Evolutionary conservation across 2,888 invertebrate species (phyloP).

Genomic region (Diarsia rubi): DNA sequence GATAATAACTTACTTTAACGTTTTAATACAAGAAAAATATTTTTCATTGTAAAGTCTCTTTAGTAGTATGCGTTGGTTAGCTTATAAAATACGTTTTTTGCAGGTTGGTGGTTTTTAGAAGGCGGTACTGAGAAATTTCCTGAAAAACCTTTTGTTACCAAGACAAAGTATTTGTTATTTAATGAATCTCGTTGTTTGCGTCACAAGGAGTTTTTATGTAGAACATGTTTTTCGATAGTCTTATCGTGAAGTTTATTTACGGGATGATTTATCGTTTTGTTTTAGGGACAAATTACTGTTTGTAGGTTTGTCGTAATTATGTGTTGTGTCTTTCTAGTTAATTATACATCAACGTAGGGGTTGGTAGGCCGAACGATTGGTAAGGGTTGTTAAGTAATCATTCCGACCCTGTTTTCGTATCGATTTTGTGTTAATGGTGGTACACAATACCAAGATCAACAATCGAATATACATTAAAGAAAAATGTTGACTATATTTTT

Average conservation of each 20-base stretch:
- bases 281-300: constrained; percentile 27
- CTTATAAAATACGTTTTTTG: constrained; percentile 42
- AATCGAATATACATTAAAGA: constrained; percentile 20
- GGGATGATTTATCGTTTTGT: constrained; percentile 41
- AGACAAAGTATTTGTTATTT: constrained; percentile 59
- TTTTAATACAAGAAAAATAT: constrained; percentile 29
- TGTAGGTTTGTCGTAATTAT: constrained; percentile 27
- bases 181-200: constrained; percentile 61
- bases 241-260: constrained; percentile 17
- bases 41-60: constrained; percentile 12
- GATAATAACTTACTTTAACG: constrained; percentile 39
- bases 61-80: constrained; percentile 8
- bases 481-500: not conserved
- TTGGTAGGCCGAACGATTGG: constrained; percentile 17
- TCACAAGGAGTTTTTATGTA: constrained; percentile 44
- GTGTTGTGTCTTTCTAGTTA: constrained; percentile 35
- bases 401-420: constrained; percentile 39
- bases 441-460: constrained; percentile 18
- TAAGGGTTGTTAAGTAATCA: constrained; percentile 31
- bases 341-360: constrained; percentile 40
- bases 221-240: constrained; percentile 29
- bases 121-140: constrained; percentile 29
- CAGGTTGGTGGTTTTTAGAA: constrained; percentile 33
- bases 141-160: constrained; percentile 57
- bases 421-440: constrained; percentile 48